These are phyloP conservation scores for Epizoanthus fatuus DNA, from an alignment of 92 coral and sea anemone species.

Conservation along the genomic window DNA sequence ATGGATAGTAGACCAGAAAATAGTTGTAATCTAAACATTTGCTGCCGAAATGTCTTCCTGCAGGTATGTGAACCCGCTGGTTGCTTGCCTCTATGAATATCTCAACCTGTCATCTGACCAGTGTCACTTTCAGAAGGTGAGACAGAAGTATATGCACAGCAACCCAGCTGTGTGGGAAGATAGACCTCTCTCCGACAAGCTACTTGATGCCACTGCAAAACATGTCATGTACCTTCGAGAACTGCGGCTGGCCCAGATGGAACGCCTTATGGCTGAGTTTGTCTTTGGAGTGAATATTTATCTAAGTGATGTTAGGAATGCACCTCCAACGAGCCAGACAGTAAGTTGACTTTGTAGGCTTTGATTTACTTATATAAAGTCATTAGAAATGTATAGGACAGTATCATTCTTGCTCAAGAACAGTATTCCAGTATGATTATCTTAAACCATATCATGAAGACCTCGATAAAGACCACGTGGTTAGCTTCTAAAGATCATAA, in stretches of 20 bases:
- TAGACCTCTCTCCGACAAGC: conserved; percentile 81
- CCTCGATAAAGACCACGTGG: no score
- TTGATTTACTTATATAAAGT: neutral
- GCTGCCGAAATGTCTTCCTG: neutral
- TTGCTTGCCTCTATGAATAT: conserved; percentile 92
- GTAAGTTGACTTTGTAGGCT: conserved; percentile 28
- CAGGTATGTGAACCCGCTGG: conserved; percentile 89
- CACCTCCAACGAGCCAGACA: conserved; percentile 64
- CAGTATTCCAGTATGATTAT: no score
- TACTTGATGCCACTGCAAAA: conserved; percentile 90
- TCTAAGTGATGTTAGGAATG: conserved; percentile 80
- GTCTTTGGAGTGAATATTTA: conserved; percentile 92
- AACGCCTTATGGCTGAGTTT: conserved; percentile 94
- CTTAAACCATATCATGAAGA: no score
- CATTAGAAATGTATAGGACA: neutral
- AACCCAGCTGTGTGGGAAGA: conserved; percentile 87
- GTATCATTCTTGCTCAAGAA: no score
- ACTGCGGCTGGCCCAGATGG: conserved; percentile 97
- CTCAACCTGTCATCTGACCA: conserved; percentile 92
- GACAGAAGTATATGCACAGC: conserved; percentile 76
- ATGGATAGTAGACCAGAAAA: no score
- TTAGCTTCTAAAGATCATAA: no score
- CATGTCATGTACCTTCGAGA: conserved; percentile 98
- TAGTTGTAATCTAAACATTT: no score
- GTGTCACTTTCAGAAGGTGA: conserved; percentile 89